Conservation (phyloP, 2,113 vertebrate species). For the Bos indicus region DNA sequence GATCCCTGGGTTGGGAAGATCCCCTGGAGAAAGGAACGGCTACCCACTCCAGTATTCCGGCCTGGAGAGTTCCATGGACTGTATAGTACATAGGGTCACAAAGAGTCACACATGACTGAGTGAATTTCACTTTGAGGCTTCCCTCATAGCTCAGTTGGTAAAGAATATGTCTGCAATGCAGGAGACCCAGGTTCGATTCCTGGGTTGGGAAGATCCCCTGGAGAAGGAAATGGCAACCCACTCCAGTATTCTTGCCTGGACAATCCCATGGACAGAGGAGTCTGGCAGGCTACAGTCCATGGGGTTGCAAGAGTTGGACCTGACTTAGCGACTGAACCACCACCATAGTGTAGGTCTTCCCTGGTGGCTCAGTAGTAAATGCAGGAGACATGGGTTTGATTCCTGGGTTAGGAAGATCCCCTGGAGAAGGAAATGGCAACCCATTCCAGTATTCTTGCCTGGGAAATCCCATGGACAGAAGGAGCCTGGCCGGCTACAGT, state of each 20-base stretch:
- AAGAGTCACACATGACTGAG: not conserved
- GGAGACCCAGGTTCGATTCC: not conserved
- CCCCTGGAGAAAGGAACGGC: not conserved
- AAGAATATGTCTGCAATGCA: not conserved
- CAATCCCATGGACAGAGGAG: not conserved
- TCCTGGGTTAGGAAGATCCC: not conserved
- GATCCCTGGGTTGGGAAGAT: not conserved
- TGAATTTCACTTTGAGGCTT: not conserved
- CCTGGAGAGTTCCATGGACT: not conserved
- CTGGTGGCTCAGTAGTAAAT: not conserved
- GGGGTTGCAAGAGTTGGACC: rapidly evolving
- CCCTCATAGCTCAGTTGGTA: not conserved
- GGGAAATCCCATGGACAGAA: not conserved
- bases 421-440: not conserved
- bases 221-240: not conserved
- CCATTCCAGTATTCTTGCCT: not conserved
- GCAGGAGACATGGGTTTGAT: not conserved
- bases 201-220: not conserved
- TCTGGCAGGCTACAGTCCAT: not conserved
- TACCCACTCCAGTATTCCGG: not conserved
- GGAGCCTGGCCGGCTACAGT: not conserved
- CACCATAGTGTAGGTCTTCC: not conserved
- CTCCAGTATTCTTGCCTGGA: not conserved
- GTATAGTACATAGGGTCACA: no score
- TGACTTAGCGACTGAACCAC: not conserved